A percentile compares a stretch with the other conserved stretches of the same genome.
Conservation (phyloP, 2,797 vertebrate species). For the Iguana delicatissima region DNA sequence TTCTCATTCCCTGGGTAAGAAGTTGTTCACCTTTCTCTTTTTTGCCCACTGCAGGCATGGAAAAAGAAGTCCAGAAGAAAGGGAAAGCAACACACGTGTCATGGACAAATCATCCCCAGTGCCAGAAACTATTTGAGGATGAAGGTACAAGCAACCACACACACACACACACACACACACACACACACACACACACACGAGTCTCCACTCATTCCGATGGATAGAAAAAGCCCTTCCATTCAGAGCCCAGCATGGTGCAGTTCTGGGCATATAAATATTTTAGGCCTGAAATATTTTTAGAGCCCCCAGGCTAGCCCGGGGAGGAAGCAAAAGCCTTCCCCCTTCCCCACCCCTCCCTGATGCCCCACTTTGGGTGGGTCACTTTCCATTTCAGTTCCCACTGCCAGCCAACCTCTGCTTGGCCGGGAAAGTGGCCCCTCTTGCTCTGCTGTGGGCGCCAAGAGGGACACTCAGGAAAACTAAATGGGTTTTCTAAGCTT, state of each 20-base stretch:
- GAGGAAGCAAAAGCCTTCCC: background rate
- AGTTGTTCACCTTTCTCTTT: background rate
- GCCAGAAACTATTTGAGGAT: too few relatives aligned
- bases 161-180: background rate
- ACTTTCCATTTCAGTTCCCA: background rate
- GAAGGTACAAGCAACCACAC: background rate
- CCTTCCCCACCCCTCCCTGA: too few relatives aligned
- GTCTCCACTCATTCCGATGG: too few relatives aligned
- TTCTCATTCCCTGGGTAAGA: too few relatives aligned
- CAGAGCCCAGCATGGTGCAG: too few relatives aligned
- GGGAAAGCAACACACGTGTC: background rate
- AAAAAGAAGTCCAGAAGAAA: background rate
- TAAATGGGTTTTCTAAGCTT: background rate
- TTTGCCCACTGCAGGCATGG: background rate
- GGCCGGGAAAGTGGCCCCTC: background rate
- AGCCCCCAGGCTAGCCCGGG: too few relatives aligned
- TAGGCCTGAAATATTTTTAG: background rate
- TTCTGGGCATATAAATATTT: background rate
- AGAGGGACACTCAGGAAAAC: background rate
- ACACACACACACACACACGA: background rate
- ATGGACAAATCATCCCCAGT: background rate
- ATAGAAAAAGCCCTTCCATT: too few relatives aligned
- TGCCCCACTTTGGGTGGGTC: background rate
- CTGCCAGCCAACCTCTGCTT: too few relatives aligned
- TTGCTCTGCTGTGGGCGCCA: background rate